Percentiles rank a stretch among this genome's conserved stretches.
Conservation (phyloP, 2,797 vertebrate species). For the Gambelia wislizenii region DNA sequence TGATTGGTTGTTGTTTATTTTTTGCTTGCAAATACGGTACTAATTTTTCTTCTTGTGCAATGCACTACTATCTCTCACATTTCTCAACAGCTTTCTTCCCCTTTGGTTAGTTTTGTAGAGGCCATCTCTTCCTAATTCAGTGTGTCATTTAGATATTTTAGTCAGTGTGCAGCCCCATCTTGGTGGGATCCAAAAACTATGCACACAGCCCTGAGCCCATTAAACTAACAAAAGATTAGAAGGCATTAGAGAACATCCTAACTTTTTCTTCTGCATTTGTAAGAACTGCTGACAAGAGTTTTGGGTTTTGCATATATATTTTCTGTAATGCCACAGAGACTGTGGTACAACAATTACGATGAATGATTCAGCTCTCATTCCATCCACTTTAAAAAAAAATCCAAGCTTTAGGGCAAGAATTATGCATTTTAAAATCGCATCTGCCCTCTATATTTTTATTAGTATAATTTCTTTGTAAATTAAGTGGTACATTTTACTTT, state of each 20-base stretch:
- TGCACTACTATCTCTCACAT: too few species aligned
- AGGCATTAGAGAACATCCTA: slow-evolving; percentile 8
- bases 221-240: slow-evolving; percentile 9
- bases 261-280: slow-evolving; percentile 18
- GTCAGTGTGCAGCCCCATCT: neutral
- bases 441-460: slow-evolving; percentile 26
- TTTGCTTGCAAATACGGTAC: too few species aligned
- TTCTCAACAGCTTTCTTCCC: too few species aligned
- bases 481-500: slow-evolving; percentile 27
- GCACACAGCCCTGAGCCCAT: neutral
- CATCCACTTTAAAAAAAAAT: neutral
- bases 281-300: slow-evolving; percentile 35
- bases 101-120: neutral
- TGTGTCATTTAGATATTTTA: neutral
- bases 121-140: neutral
- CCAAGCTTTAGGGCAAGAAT: slow-evolving; percentile 28
- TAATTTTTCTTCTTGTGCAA: too few species aligned
- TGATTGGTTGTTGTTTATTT: too few species aligned
- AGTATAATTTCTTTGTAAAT: slow-evolving; percentile 37
- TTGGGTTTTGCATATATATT: slow-evolving; percentile 11
- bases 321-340: slow-evolving; percentile 31
- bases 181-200: slow-evolving; percentile 1
- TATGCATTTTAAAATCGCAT: slow-evolving; percentile 24
- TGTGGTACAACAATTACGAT: slow-evolving; percentile 22
- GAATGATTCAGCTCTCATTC: slow-evolving; percentile 29